Base-by-base conservation (phyloP, 2,113 vertebrate species). In the Heteronetta atricapilla region DNA sequence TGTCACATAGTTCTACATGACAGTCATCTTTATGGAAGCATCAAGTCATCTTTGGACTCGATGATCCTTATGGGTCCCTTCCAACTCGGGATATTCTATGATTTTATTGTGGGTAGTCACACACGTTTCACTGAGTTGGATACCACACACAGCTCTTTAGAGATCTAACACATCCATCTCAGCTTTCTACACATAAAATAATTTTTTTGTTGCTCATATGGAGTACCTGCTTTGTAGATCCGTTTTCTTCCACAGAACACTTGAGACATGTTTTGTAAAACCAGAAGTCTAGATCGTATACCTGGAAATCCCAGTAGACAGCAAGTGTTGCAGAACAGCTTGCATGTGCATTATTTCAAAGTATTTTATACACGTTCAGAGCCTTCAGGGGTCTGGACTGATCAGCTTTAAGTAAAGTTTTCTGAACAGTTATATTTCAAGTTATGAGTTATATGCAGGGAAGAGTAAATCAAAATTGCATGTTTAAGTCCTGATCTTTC, bases 241-340 rank as follows among this genome's bases (percentile, higher is more conserved):
- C 62, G 17, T 44, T 1, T 63, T 74, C 7, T 84, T 85, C 28
- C 28, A 75, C 94, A 72, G 20, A 72, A 67, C 1, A 0, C 18
- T 56, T 40, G 13, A 40, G 14, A 23, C 36, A 55, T 10, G 22
- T 1, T 5, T 29, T 66, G 13, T 85, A 34, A 72, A 84, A 56
- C 17, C 7, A 0, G 1, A 55, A 28, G 31, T 82, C 15, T 36
- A 42, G 89, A 42, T 33, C 73, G 5, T 44, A 0, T n/a, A 74
- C 31, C 17, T 78, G 23, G 36, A 55, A 55, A 72, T 84, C 14
- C n/a, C 29, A 42, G 36, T 66, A 69, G 11, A 31, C 22, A 28
- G 16, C 29, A 89, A 28, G 23, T 85, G 46, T 53, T 88, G 70
- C 34, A 44, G 55, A 48, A 28, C 75, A n/a, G 12, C 50, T 91